Conservation (phyloP, 2,888 invertebrate species). For the Caradrina clavipalpis region DNA sequence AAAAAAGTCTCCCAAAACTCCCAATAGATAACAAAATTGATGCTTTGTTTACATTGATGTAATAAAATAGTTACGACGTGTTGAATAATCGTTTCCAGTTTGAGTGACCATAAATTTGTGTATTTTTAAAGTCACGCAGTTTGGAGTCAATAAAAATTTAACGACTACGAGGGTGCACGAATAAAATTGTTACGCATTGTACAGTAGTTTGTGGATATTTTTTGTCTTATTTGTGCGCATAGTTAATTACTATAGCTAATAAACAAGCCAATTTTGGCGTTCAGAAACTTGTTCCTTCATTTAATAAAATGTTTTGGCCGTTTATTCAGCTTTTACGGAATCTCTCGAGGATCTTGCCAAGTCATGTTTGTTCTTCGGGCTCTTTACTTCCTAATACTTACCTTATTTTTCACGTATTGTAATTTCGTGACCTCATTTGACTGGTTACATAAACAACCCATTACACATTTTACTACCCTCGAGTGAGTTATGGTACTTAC, state of each 20-base stretch:
- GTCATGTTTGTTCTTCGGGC: conserved; percentile 51
- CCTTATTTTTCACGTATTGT: conserved; percentile 65
- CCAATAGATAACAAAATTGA: conserved; percentile 81
- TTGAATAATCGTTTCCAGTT: conserved; percentile 89
- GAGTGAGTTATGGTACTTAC: conserved; percentile 71
- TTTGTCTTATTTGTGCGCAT: conserved; percentile 62
- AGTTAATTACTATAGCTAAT: conserved; percentile 46
- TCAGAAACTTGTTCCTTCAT: conserved; percentile 38
- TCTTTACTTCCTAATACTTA: conserved; percentile 53
- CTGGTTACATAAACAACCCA: conserved; percentile 70
- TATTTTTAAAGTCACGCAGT: conserved; percentile 90
- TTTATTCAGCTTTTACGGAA: conserved; percentile 32
- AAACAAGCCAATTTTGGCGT: conserved; percentile 37
- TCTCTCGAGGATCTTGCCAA: conserved; percentile 43
- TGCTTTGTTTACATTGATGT: conserved; percentile 87
- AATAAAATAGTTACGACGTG: conserved; percentile 91
- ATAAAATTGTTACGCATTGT: conserved; percentile 85
- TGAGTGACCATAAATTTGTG: conserved; percentile 90
- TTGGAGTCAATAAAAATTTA: conserved; percentile 90
- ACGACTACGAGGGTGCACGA: conserved; percentile 86
- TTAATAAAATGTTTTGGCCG: conserved; percentile 34
- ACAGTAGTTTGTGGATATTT: conserved; percentile 70
- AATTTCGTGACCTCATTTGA: conserved; percentile 64
- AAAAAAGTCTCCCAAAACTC: conserved; percentile 58
- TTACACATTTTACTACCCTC: conserved; percentile 68